Evolutionary conservation across 2,113 vertebrate genomes (phyloP).

Genomic region (Pseudois nayaur): DNA sequence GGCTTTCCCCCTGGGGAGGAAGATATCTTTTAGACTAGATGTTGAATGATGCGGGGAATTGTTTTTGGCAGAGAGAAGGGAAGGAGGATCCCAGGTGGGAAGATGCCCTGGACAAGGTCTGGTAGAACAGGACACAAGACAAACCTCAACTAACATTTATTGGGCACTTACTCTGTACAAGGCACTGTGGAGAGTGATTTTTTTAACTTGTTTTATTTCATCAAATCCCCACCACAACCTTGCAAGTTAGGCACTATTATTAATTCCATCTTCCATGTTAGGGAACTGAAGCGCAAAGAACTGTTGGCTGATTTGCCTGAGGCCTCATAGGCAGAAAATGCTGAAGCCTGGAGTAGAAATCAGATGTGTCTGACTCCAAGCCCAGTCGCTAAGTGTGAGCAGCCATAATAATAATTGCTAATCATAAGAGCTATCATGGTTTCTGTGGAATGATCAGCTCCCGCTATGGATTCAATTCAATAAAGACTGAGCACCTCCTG

Average conservation of each 20-base stretch:
- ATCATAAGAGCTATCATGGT: neutral
- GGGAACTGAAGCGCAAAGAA: neutral
- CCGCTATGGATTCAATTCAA: neutral
- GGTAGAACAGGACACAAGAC: neutral
- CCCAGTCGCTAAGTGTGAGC: neutral
- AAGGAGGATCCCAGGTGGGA: neutral
- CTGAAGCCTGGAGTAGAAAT: neutral
- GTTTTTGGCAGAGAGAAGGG: neutral
- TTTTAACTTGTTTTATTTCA: neutral
- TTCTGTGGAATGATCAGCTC: neutral
- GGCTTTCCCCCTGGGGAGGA: neutral
- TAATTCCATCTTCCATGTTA: neutral
- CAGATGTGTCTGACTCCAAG: neutral
- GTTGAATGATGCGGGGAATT: neutral
- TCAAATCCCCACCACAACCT: neutral
- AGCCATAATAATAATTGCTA: neutral
- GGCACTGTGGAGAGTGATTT: neutral
- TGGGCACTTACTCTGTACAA: neutral
- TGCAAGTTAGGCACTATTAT: neutral
- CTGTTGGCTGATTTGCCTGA: neutral
- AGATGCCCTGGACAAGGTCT: neutral
- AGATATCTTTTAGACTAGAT: neutral
- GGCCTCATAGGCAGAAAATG: conserved; percentile 3
- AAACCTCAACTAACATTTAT: neutral
- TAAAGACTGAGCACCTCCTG: neutral